Base-by-base conservation (phyloP, 2,113 vertebrate species). In the Gallinago paraguaiae region DNA sequence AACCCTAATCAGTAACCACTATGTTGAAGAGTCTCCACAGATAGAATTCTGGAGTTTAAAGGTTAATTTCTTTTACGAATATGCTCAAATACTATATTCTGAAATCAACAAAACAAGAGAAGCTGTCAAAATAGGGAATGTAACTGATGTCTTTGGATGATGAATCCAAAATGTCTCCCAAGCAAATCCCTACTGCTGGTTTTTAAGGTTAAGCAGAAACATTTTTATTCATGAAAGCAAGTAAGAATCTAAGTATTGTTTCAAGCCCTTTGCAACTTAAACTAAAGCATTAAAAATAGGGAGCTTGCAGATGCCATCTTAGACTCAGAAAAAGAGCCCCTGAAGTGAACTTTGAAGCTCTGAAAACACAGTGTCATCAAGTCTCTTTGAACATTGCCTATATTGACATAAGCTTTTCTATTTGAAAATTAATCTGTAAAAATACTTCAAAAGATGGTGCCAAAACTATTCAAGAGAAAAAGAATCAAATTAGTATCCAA, bases 381-480 rank as follows among this genome's bases (percentile, higher is more conserved):
- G 45, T 54, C 39, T 83, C 68, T 96, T 96, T 92, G 88, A 82
- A 90, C 22, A 43, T 7, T 77, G 27, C 18, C 39, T 77, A n/a
- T 53, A 51, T 72, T 89, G 88, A 97, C 54, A 93, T 1, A 93
- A 25, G 27, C 20, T 90, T 96, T 95, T 93, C 86, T 82, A 93
- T 93, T 91, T 94, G 51, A 97, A 97, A 97, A 97, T 84, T 93
- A 97, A 88, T 30, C 46, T 91, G 79, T 86, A 88, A 92, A 94
- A 92, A 87, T 65, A 88, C 27, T 90, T 88, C 51, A 84, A 79
- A 84, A 91, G 43, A 57, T 80, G 37, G 77, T 80, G 67, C 25
- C 27, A 57, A 82, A 70, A 71, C n/a, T 71, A 28, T 30, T 88
- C 23, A 59, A 43, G 48, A 93, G 31, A 69, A 90, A 50, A 79